A percentile compares a stretch with the other conserved stretches of the same genome.
These are phyloP conservation scores for Erpornis zantholeuca DNA, from an alignment of 2,113 vertebrate species.

Conservation along the genomic window DNA sequence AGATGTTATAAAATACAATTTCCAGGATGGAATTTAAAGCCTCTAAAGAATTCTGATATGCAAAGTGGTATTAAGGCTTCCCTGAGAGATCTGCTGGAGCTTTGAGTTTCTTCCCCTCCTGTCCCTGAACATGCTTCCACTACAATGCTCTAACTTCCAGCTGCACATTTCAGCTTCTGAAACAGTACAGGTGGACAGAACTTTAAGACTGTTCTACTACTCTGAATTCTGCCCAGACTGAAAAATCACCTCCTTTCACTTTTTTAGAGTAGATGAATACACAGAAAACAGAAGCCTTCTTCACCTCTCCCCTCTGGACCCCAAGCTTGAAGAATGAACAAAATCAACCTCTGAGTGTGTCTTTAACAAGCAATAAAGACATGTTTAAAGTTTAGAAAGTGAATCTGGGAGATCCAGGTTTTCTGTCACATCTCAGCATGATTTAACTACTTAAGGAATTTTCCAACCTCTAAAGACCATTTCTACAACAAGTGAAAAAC, in stretches of 20 bases:
- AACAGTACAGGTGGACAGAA: background rate
- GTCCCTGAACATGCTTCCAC: background rate
- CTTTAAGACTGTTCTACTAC: background rate
- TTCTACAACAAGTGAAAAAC: background rate
- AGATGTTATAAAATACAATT: conserved; percentile 7
- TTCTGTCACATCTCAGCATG: background rate
- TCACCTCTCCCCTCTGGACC: background rate
- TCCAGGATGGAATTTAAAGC: background rate
- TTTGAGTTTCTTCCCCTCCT: background rate
- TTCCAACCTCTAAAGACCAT: background rate
- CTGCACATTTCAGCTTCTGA: background rate
- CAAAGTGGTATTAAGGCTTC: background rate
- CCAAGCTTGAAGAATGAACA: background rate
- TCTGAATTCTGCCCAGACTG: background rate
- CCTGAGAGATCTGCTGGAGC: background rate
- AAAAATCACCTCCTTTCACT: background rate
- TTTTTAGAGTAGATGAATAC: background rate
- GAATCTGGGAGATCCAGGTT: background rate
- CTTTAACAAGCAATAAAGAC: background rate
- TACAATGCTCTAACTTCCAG: background rate
- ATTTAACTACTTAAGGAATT: background rate
- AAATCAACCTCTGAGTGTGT: background rate
- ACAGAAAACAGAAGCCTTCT: background rate
- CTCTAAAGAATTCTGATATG: background rate
- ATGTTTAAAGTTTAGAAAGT: background rate